A percentile compares a stretch with the other conserved stretches of the same genome.
These are phyloP conservation scores for Drosophila neonasuta DNA, from an alignment of 2,888 invertebrate genomes.

Conservation along the genomic window DNA sequence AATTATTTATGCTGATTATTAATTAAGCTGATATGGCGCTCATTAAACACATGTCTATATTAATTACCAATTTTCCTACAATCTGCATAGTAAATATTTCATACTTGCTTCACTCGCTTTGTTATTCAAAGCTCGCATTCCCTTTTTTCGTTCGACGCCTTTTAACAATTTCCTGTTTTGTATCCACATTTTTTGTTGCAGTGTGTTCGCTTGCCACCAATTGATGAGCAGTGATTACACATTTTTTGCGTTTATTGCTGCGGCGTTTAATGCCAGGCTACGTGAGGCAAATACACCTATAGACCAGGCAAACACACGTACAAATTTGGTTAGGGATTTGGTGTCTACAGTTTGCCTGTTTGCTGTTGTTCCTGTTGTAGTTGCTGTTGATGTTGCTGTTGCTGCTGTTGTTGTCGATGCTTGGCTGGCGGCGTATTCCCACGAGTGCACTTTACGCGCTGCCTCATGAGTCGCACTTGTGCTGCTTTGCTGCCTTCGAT, in stretches of 20 bases:
- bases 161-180: no score
- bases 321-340: slow-evolving; percentile 33
- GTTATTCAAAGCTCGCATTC: neutral
- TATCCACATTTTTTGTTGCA: slow-evolving; percentile 23
- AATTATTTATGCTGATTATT: neutral
- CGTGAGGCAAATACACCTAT: slow-evolving; percentile 50
- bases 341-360: slow-evolving; percentile 16
- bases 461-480: slow-evolving; percentile 59
- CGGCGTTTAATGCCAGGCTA: slow-evolving; percentile 47
- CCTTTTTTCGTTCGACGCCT: neutral
- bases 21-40: neutral
- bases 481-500: slow-evolving; percentile 17
- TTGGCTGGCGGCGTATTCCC: slow-evolving; percentile 56
- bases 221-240: slow-evolving; percentile 75
- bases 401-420: slow-evolving; percentile 12
- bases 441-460: slow-evolving; percentile 68
- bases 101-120: neutral
- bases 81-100: neutral
- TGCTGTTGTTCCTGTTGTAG: slow-evolving; percentile 5
- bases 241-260: slow-evolving; percentile 50
- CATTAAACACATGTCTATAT: neutral
- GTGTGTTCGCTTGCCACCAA: slow-evolving; percentile 51
- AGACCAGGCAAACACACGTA: slow-evolving; percentile 5
- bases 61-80: neutral
- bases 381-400: slow-evolving; percentile 14